phyloP scores from a whole-genome alignment of 2,113 vertebrate genomes.

The Lepisosteus oculatus region DNA sequence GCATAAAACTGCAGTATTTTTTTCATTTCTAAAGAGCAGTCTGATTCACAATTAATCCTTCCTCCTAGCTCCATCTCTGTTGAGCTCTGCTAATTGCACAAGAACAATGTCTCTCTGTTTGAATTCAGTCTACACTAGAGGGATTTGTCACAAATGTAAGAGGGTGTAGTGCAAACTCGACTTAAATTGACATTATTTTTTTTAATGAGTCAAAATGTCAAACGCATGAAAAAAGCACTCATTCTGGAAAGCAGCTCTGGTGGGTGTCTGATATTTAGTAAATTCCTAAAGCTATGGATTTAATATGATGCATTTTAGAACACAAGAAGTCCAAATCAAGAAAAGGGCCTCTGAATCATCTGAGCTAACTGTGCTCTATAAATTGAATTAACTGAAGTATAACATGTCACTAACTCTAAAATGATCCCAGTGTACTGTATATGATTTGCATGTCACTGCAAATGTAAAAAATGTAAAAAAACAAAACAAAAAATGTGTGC shows the following conservation, averaged over 20 bases:
- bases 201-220: constrained; percentile 1
- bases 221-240: background rate
- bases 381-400: too few relatives aligned
- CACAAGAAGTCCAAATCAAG: too few relatives aligned
- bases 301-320: too few relatives aligned
- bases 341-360: too few relatives aligned
- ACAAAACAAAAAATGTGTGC: too few relatives aligned
- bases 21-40: background rate
- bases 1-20: constrained; percentile 27
- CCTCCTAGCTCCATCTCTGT: background rate
- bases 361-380: too few relatives aligned
- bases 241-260: background rate
- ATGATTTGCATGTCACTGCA: too few relatives aligned
- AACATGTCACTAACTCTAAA: too few relatives aligned
- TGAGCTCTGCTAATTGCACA: constrained; percentile 7
- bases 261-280: background rate
- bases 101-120: constrained; percentile 10
- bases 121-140: background rate
- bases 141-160: constrained; percentile 6
- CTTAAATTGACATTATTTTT: constrained; percentile 10
- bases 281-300: too few relatives aligned
- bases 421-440: too few relatives aligned
- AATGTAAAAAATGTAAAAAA: too few relatives aligned
- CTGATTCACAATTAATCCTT: background rate
- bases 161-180: background rate